A percentile compares a stretch with the other conserved stretches of the same genome.
Conservation (phyloP, 2,797 vertebrate species). For the Rhadinocentrus ornatus region DNA sequence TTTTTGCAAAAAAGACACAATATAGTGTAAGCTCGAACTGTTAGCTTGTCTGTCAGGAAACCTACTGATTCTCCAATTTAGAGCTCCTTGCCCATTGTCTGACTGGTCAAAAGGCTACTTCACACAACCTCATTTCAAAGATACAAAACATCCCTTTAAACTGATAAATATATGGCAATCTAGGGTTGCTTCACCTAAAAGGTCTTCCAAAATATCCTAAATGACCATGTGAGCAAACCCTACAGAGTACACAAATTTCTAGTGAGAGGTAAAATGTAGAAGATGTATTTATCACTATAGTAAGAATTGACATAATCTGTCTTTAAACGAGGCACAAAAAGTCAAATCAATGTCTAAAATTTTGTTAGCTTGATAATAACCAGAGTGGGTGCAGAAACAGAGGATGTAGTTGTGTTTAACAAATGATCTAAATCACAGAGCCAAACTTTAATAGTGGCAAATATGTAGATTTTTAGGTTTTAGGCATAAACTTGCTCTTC, state of each 20-base stretch:
- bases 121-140: neutral
- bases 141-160: neutral
- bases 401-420: conserved; percentile 10
- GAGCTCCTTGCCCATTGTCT: neutral
- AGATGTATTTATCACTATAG: neutral
- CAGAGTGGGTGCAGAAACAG: conserved; percentile 26
- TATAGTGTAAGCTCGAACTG: neutral
- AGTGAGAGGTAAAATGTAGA: neutral
- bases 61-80: neutral
- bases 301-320: conserved; percentile 1
- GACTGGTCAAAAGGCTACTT: neutral
- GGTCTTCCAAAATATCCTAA: neutral
- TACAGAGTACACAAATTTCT: too few species aligned
- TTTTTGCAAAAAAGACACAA: neutral
- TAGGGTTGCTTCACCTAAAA: neutral
- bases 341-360: neutral
- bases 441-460: conserved; percentile 27
- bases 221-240: neutral
- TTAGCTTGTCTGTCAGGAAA: neutral
- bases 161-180: neutral
- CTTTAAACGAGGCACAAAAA: conserved; percentile 1
- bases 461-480: conserved; percentile 29
- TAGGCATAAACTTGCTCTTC: conserved; percentile 17
- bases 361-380: conserved; percentile 23
- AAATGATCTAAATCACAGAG: conserved; percentile 30